Evolutionary conservation across 2,888 invertebrate genomes (phyloP).

Genomic region (Rotaria magnacalcarata): DNA sequence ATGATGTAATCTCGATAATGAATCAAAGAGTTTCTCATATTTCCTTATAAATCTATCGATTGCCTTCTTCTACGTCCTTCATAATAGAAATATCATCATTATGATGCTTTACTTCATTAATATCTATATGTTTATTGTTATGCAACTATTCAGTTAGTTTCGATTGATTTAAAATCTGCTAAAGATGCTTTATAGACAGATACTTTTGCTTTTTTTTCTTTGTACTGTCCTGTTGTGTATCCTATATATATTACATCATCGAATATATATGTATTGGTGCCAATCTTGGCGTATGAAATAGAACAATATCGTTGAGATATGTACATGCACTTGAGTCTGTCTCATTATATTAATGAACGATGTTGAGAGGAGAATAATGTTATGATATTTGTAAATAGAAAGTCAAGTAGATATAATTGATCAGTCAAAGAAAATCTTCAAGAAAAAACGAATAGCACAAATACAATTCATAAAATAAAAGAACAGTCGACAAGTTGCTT

Average conservation of each 20-base stretch:
- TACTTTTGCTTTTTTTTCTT: not conserved
- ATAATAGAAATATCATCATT: not conserved
- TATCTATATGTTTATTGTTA: not conserved
- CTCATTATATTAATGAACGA: too few species aligned
- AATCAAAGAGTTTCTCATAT: not conserved
- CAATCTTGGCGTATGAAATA: too few species aligned
- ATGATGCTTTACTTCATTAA: not conserved
- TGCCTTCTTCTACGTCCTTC: not conserved
- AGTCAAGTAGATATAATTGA: too few species aligned
- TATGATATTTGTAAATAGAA: too few species aligned
- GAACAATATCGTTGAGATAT: too few species aligned
- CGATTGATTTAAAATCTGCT: not conserved
- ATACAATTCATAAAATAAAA: too few species aligned
- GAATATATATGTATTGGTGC: too few species aligned
- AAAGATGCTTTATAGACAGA: not conserved
- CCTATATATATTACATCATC: not conserved
- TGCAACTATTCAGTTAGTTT: not conserved
- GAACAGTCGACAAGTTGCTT: too few species aligned
- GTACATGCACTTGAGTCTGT: too few species aligned
- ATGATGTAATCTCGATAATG: not conserved
- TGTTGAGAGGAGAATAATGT: too few species aligned
- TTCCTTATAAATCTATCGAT: not conserved
- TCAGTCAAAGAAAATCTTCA: too few species aligned
- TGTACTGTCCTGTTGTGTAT: not conserved
- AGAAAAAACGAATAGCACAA: too few species aligned